Evolutionary conservation across 2,797 vertebrate genomes (phyloP), one percentile per base, ranked within the genome.

Genomic region (Odontamblyopus lacepedii): DNA sequence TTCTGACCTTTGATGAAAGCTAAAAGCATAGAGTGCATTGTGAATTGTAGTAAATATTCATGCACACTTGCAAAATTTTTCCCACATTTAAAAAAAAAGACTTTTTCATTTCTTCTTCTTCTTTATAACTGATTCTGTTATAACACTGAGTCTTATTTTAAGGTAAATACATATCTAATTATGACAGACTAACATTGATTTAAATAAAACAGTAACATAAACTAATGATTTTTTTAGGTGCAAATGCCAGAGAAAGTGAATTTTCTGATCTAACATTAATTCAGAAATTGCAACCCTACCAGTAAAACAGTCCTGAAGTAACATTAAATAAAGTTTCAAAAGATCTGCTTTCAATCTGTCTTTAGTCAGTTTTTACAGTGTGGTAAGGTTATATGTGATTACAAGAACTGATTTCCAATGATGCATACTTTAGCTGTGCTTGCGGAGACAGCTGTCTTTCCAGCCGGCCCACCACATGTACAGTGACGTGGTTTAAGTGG

Each of bases 371-470:
- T n/a, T 63, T 23, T 27, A 50, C 13, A 50, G 23, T 66, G 13
- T 29, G 27, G 41, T 63, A n/a, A 13, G 18, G 23, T 55, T 8
- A 48, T 16, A 48, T 23, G 57, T 69, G 55, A 48, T n/a, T 35
- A 69, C n/a, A 27, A 69, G 55, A 60, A 69, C 7, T 59, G n/a
- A 59, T 60, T 69, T 38, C 38, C 2, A 69, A 29, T 69, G 56
- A 63, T 63, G 61, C 61, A 63, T 64, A 23, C 4, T 76, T 77
- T 64, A 69, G 74, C 63, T 72, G 70, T 72, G 77, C 73, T 56
- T 62, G 77, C 75, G 82, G 83, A 65, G 79, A 79, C 79, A 84
- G 85, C 70, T 81, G 79, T 85, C 87, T 84, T 88, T 87, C 83
- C 61, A 73, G 78, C 75, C 71, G 71, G 73, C 60, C 77, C 7